phyloP scores from a whole-genome alignment of 2,113 vertebrate genomes.

The Odontophorus gujanensis region DNA sequence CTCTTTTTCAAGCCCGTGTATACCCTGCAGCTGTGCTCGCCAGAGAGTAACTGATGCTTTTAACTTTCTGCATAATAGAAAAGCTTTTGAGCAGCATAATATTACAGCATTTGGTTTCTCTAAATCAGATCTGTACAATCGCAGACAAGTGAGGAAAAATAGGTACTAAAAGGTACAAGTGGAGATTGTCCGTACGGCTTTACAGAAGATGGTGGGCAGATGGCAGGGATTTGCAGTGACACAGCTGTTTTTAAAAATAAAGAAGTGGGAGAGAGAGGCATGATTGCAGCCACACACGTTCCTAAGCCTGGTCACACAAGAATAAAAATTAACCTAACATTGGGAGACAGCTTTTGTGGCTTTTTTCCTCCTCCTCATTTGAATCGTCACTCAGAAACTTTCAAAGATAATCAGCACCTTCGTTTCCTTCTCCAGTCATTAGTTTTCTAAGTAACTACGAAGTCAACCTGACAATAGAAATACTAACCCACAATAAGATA shows the following conservation, averaged over 20 bases:
- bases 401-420: not conserved
- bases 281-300: conserved; percentile 18
- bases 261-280: conserved; percentile 54
- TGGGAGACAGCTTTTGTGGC: not conserved
- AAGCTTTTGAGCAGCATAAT: conserved; percentile 17
- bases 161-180: conserved; percentile 39
- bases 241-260: conserved; percentile 75
- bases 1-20: not conserved
- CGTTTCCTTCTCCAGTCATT: not conserved
- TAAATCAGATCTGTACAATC: conserved; percentile 2
- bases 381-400: not conserved
- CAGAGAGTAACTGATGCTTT: conserved; percentile 38
- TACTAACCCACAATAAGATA: not conserved
- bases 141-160: not conserved
- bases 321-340: not conserved
- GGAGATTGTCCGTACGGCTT: conserved; percentile 29
- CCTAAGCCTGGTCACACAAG: not conserved
- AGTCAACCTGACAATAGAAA: not conserved
- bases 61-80: conserved; percentile 41
- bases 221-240: conserved; percentile 65
- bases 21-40: conserved; percentile 40
- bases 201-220: conserved; percentile 40
- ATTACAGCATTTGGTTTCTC: not conserved
- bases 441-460: not conserved
- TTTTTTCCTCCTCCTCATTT: not conserved